Evolutionary conservation across 2,113 vertebrate genomes (phyloP).

Genomic region (Porphyrio hochstetteri): DNA sequence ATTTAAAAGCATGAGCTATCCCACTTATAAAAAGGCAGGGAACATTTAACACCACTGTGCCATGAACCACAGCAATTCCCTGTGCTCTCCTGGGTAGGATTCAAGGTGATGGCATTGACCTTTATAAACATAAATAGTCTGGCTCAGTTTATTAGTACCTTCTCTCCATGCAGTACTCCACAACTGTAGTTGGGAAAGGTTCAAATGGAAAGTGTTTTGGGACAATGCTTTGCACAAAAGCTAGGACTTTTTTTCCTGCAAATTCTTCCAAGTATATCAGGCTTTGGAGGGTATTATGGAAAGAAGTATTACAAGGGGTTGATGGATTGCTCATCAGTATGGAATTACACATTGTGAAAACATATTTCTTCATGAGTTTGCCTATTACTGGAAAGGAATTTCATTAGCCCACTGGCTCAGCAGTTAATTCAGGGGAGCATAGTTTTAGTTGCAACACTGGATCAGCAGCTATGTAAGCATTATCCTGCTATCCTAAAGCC

Average conservation of each 20-base stretch:
- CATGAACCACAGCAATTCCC: neutral
- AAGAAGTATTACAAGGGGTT: neutral
- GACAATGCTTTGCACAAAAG: neutral
- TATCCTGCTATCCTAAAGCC: neutral
- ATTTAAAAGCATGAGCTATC: neutral
- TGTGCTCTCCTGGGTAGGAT: conserved; percentile 6
- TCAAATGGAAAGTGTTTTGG: neutral
- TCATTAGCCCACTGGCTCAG: neutral
- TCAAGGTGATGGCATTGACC: conserved; percentile 40
- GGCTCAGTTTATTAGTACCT: neutral
- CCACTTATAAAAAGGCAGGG: conserved; percentile 25
- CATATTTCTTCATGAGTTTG: neutral
- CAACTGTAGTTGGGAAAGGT: neutral
- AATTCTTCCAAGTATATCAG: neutral
- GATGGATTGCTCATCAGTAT: neutral
- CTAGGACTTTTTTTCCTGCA: neutral
- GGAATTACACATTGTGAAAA: neutral
- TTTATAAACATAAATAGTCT: conserved; percentile 33
- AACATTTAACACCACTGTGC: conserved; percentile 18
- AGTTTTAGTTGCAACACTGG: neutral
- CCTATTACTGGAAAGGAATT: neutral
- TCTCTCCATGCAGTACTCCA: neutral
- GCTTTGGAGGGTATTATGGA: neutral
- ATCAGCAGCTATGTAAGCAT: neutral
- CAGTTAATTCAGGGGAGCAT: neutral